Evolutionary conservation across 2,888 invertebrate genomes (phyloP).

Genomic region (Pristionchus fissidentatus): DNA sequence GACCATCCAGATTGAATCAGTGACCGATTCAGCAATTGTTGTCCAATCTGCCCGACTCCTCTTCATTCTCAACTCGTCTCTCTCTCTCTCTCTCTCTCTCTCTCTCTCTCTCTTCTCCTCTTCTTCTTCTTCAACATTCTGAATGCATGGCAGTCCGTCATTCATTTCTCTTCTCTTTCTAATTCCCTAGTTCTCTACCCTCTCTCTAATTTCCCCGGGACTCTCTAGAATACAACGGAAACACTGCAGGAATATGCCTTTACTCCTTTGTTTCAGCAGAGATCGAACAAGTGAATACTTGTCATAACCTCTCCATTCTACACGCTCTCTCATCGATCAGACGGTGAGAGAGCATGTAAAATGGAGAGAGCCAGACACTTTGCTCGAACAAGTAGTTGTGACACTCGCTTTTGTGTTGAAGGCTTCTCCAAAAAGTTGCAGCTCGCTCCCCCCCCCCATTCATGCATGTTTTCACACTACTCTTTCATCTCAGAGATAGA

Average conservation of each 20-base stretch:
- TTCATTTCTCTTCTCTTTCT: slow-evolving; percentile 1
- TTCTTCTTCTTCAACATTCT: background rate
- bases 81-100: slow-evolving; percentile 11
- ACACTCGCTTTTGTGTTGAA: too few relatives aligned
- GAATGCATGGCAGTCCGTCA: slow-evolving; percentile 26
- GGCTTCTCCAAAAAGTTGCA: too few relatives aligned
- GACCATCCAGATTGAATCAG: background rate
- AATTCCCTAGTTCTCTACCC: background rate
- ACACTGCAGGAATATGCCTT: background rate
- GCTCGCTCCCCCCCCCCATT: too few relatives aligned
- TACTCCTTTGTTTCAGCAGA: background rate
- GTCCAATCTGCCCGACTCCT: slow-evolving; percentile 1
- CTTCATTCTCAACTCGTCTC: background rate
- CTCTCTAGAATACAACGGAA: background rate
- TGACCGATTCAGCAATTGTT: background rate
- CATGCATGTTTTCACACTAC: slow-evolving; percentile 17
- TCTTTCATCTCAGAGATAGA: slow-evolving; percentile 4
- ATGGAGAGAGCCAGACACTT: too few relatives aligned
- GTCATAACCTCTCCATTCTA: too few relatives aligned
- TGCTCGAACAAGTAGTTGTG: too few relatives aligned
- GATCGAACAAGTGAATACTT: background rate
- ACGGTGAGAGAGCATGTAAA: too few relatives aligned
- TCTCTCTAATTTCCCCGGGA: background rate
- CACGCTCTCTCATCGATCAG: too few relatives aligned
- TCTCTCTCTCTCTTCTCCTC: background rate